phyloP scores from a whole-genome alignment of 1,140 invertebrate genomes.

The Dysdera silvatica region DNA sequence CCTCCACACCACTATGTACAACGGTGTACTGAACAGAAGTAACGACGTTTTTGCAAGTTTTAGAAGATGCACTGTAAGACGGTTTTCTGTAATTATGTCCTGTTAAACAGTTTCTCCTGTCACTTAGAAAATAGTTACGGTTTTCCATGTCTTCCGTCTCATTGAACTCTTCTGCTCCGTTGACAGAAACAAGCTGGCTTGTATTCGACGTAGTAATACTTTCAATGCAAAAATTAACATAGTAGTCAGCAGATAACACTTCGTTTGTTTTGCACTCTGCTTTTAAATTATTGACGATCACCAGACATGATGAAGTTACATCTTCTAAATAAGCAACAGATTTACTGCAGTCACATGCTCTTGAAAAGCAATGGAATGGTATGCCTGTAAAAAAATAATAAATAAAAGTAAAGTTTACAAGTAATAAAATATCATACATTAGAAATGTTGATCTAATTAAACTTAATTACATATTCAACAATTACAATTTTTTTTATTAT shows the following conservation, averaged over 20 bases:
- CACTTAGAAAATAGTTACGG: background rate
- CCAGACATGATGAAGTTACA: slow-evolving; percentile 2
- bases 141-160: too few relatives aligned
- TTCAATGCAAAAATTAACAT: slow-evolving; percentile 8
- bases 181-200: too few relatives aligned
- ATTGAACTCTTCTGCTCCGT: too few relatives aligned
- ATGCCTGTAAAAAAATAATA: slow-evolving; percentile 4
- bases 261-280: slow-evolving; percentile 4
- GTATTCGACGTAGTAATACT: background rate
- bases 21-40: background rate
- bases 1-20: slow-evolving; percentile 4
- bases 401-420: background rate
- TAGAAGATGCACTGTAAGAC: too few relatives aligned
- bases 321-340: slow-evolving; percentile 12
- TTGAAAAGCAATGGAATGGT: slow-evolving; percentile 5
- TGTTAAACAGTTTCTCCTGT: background rate
- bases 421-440: background rate
- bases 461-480: too few relatives aligned
- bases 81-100: slow-evolving; percentile 2
- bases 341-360: slow-evolving; percentile 9
- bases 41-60: slow-evolving; percentile 13
- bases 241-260: slow-evolving; percentile 1
- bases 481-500: too few relatives aligned
- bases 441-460: too few relatives aligned
- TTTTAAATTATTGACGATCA: background rate